Evolutionary conservation across 2,797 vertebrate genomes (phyloP).

Genomic region (Channallabes apus): DNA sequence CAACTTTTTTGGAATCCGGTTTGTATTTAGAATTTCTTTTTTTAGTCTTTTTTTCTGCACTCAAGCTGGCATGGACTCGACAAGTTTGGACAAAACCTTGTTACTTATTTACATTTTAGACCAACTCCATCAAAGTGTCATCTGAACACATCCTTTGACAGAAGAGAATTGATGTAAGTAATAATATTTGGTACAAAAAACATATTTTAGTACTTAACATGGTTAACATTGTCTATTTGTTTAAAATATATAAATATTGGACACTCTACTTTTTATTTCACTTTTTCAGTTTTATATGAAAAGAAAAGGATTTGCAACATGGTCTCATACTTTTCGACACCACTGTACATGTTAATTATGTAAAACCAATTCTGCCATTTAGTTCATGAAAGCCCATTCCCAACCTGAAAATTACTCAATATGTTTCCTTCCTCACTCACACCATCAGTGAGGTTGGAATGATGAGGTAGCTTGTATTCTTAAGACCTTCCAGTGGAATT

Average conservation of each 20-base stretch:
- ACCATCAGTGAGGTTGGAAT: background rate
- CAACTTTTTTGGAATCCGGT: no score
- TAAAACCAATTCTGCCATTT: background rate
- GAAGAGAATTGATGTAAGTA: background rate
- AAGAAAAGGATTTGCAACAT: background rate
- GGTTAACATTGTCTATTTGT: background rate
- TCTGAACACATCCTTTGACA: background rate
- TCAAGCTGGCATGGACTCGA: no score
- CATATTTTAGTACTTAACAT: background rate
- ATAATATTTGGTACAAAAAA: background rate
- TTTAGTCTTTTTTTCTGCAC: no score
- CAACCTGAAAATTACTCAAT: background rate
- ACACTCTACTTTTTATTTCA: background rate
- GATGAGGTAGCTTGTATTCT: conserved; percentile 28
- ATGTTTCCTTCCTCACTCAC: background rate
- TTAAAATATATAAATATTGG: background rate
- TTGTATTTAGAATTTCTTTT: no score
- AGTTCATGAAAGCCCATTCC: background rate
- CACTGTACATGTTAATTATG: background rate
- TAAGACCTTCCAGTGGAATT: conserved; percentile 45
- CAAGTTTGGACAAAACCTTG: no score
- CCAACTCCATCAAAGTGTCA: background rate
- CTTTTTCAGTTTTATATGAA: background rate
- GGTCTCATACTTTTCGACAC: background rate
- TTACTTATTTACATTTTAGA: background rate